phyloP scores from a whole-genome alignment of 2,113 vertebrate genomes.

The Rhinoptilus africanus region DNA sequence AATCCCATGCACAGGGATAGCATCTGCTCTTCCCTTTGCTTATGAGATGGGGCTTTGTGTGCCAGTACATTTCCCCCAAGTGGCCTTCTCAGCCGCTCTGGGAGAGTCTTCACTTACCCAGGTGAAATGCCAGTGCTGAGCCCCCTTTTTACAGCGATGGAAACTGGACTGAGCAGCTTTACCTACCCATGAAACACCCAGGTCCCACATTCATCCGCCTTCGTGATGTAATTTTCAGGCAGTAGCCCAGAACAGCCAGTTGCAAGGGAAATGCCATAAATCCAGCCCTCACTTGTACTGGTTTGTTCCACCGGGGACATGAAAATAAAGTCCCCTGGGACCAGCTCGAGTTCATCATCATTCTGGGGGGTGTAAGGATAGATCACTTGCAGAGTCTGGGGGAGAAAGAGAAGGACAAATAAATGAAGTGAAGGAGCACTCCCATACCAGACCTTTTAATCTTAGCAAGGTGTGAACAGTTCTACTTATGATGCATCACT shows the following conservation, averaged over 20 bases:
- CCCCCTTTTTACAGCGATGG: neutral
- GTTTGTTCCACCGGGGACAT: conserved; percentile 91
- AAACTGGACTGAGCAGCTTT: neutral
- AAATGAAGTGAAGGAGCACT: neutral
- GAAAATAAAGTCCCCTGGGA: conserved; percentile 93
- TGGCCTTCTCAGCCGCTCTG: neutral
- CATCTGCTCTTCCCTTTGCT: neutral
- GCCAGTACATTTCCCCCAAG: neutral
- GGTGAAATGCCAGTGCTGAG: neutral
- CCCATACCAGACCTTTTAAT: neutral
- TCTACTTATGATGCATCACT: neutral
- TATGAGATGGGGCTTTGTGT: neutral
- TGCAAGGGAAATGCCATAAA: conserved; percentile 88
- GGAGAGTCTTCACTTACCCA: neutral
- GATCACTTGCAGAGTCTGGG: conserved; percentile 92
- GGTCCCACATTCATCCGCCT: conserved; percentile 92
- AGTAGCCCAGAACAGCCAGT: conserved; percentile 93
- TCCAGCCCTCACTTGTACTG: conserved; percentile 94
- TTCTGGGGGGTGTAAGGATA: conserved; percentile 96
- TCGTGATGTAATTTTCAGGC: conserved; percentile 94
- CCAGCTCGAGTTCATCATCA: conserved; percentile 93
- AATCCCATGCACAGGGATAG: neutral
- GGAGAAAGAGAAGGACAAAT: neutral
- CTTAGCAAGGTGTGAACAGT: neutral
- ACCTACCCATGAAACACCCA: conserved; percentile 96